Percentiles rank a stretch among this genome's conserved stretches.
Evolutionary conservation across 92 coral and sea anemone genomes (phyloP).

Genomic region (Actinostola sp.): DNA sequence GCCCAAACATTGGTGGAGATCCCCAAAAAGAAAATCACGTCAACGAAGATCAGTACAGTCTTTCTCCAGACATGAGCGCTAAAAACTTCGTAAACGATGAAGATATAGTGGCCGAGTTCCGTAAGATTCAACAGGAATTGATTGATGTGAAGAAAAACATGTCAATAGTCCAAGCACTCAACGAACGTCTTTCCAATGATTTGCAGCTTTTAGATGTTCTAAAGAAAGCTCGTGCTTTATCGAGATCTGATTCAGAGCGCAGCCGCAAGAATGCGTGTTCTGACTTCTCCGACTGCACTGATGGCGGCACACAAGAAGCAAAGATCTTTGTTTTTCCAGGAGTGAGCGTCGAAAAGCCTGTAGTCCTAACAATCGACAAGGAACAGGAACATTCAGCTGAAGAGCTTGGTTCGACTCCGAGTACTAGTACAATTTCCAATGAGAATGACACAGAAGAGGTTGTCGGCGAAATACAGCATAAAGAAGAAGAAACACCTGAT

Average conservation of each 20-base stretch:
- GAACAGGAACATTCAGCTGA: neutral
- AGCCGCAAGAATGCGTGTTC: constrained; percentile 29
- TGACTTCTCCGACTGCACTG: neutral
- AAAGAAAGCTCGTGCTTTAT: constrained; percentile 15
- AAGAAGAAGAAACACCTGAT: neutral
- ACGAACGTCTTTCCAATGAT: constrained; percentile 42
- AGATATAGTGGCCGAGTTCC: constrained; percentile 36
- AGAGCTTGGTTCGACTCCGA: constrained; percentile 1
- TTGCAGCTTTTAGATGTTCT: constrained; percentile 30
- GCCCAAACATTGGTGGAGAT: neutral
- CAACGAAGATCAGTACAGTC: neutral
- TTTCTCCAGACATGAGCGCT: neutral
- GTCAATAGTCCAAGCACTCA: constrained; percentile 38
- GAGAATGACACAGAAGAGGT: neutral
- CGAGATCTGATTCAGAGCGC: constrained; percentile 14
- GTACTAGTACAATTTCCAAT: no score
- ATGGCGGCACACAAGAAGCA: constrained; percentile 7
- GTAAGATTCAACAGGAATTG: constrained; percentile 51
- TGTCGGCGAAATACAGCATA: neutral
- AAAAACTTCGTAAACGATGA: neutral
- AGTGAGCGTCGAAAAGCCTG: neutral
- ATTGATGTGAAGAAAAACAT: constrained; percentile 48
- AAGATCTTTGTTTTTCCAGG: constrained; percentile 3
- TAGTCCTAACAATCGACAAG: no score
- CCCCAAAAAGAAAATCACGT: neutral